phyloP scores from a whole-genome alignment of 2,797 vertebrate genomes.

The Leptoclinus maculatus region DNA sequence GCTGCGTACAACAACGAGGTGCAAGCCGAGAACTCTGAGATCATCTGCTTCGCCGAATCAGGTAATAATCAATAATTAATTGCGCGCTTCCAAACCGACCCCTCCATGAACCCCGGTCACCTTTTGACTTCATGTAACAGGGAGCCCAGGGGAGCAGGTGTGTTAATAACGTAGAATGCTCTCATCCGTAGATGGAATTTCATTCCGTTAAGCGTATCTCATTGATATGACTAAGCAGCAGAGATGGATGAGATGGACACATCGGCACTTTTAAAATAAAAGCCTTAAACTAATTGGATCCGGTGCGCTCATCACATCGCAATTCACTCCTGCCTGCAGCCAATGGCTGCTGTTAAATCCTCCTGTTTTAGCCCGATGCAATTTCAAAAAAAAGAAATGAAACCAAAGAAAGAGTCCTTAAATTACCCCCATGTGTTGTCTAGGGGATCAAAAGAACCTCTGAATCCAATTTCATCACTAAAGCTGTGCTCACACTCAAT shows the following conservation, averaged over 20 bases:
- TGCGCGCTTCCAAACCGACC: slow-evolving; percentile 33
- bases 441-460: slow-evolving; percentile 71
- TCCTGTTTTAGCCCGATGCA: slow-evolving; percentile 39
- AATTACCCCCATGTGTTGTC: slow-evolving; percentile 73
- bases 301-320: slow-evolving; percentile 25
- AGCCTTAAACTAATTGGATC: slow-evolving; percentile 21
- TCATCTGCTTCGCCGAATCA: slow-evolving; percentile 98
- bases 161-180: neutral
- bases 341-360: slow-evolving; percentile 35
- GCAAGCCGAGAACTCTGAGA: slow-evolving; percentile 93
- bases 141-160: slow-evolving; percentile 8
- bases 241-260: neutral
- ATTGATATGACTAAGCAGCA: neutral
- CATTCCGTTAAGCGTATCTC: neutral
- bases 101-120: slow-evolving; percentile 48
- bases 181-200: slow-evolving; percentile 4
- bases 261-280: neutral
- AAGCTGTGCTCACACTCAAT: slow-evolving; percentile 73
- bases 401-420: slow-evolving; percentile 71
- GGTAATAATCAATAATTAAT: slow-evolving; percentile 84
- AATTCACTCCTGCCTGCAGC: slow-evolving; percentile 8
- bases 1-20: slow-evolving; percentile 88
- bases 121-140: slow-evolving; percentile 26
- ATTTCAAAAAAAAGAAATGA: slow-evolving; percentile 40
- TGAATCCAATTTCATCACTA: slow-evolving; percentile 76